phyloP scores from a whole-genome alignment of 2,113 vertebrate species.

The Cathartes aura region DNA sequence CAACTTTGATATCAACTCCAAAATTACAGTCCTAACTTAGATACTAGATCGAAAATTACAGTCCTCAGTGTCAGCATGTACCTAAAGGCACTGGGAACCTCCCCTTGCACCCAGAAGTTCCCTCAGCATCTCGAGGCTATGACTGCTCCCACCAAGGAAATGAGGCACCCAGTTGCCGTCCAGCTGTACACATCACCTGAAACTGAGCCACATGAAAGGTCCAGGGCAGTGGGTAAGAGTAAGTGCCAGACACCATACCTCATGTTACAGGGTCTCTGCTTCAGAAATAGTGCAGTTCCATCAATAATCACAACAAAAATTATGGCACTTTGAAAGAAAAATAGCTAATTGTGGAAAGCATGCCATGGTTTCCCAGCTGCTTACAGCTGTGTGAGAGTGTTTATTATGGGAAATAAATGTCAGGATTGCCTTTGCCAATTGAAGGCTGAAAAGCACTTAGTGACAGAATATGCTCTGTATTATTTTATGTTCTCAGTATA shows the following conservation, averaged over 20 bases:
- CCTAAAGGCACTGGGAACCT: not conserved
- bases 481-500: not conserved
- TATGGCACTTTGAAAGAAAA: not conserved
- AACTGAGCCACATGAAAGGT: not conserved
- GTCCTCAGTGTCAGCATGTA: not conserved
- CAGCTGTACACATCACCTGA: not conserved
- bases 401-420: not conserved
- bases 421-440: not conserved
- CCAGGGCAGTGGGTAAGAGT: not conserved
- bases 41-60: not conserved
- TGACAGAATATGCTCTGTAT: not conserved
- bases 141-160: rapidly evolving
- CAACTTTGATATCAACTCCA: not conserved
- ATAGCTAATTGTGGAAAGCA: not conserved
- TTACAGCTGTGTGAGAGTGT: not conserved
- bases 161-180: not conserved
- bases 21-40: not conserved
- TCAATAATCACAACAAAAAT: not conserved
- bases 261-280: not conserved
- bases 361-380: rapidly evolving
- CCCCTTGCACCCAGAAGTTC: not conserved
- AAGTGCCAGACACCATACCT: not conserved
- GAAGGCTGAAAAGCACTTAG: not conserved
- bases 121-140: not conserved
- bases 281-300: not conserved